These are phyloP conservation scores for Tetranychus piercei DNA, from an alignment of 2,888 invertebrate genomes.

Conservation along the genomic window DNA sequence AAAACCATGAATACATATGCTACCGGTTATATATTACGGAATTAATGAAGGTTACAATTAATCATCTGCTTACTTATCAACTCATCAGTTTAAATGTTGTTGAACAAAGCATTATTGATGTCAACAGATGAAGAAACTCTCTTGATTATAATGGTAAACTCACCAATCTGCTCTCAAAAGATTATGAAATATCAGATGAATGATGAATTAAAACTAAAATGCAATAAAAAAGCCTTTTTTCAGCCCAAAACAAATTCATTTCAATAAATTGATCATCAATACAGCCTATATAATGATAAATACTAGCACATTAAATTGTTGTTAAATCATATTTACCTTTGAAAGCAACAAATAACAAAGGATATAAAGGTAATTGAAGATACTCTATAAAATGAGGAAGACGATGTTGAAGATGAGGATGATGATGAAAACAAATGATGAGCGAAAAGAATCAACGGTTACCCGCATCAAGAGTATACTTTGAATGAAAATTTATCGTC, in stretches of 20 bases:
- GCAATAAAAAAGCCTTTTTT: too few relatives aligned
- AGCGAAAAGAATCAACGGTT: not conserved
- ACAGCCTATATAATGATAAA: too few relatives aligned
- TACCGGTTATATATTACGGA: not conserved
- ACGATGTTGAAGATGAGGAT: not conserved
- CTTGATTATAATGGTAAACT: too few relatives aligned
- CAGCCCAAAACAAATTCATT: too few relatives aligned
- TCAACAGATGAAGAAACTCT: too few relatives aligned
- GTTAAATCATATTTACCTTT: not conserved
- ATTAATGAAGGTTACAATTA: not conserved
- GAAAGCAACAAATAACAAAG: not conserved
- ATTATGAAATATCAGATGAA: too few relatives aligned
- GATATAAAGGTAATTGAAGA: not conserved
- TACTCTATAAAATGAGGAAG: not conserved
- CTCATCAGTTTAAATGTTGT: not conserved
- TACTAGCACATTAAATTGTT: too few relatives aligned
- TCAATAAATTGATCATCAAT: too few relatives aligned
- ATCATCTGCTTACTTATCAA: not conserved
- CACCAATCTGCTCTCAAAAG: too few relatives aligned
- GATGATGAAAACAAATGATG: not conserved
- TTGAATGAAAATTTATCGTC: not conserved
- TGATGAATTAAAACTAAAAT: too few relatives aligned
- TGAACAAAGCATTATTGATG: too few relatives aligned
- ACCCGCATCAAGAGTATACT: not conserved
- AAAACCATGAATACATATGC: not conserved